Evolutionary conservation across 2,888 invertebrate species (phyloP).

Genomic region (Brenthis daphne): DNA sequence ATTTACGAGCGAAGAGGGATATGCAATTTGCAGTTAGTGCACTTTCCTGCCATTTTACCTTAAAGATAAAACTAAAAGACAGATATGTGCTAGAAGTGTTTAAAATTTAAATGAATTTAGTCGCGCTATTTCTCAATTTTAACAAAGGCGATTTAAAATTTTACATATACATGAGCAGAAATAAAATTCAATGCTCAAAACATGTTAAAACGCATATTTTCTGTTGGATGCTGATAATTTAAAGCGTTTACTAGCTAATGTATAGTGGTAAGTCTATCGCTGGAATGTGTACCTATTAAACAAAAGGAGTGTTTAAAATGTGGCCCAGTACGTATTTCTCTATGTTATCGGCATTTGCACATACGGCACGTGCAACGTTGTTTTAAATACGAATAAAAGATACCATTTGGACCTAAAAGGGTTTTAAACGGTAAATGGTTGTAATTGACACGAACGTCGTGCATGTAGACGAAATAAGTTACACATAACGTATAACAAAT

Average conservation of each 20-base stretch:
- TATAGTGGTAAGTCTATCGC: slow-evolving; percentile 34
- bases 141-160: slow-evolving; percentile 40
- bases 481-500: slow-evolving; percentile 21
- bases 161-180: neutral
- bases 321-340: slow-evolving; percentile 40
- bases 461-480: slow-evolving; percentile 31
- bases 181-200: slow-evolving; percentile 11
- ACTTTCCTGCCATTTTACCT: slow-evolving; percentile 68
- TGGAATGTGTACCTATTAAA: slow-evolving; percentile 40
- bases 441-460: slow-evolving; percentile 38
- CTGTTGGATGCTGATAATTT: slow-evolving; percentile 30
- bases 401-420: slow-evolving; percentile 39
- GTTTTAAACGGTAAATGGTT: slow-evolving; percentile 36
- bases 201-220: slow-evolving; percentile 27
- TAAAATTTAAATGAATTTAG: slow-evolving; percentile 37
- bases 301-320: slow-evolving; percentile 40
- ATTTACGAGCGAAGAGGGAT: slow-evolving; percentile 68
- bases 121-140: too few relatives aligned
- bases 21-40: slow-evolving; percentile 65
- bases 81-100: slow-evolving; percentile 54
- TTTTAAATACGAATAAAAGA: slow-evolving; percentile 43
- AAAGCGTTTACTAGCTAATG: slow-evolving; percentile 30
- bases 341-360: slow-evolving; percentile 39
- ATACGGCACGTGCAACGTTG: slow-evolving; percentile 40
- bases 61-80: slow-evolving; percentile 57